These are phyloP conservation scores for Poeciliopsis turrubarensis DNA, from an alignment of 2,113 vertebrate species.

Conservation along the genomic window DNA sequence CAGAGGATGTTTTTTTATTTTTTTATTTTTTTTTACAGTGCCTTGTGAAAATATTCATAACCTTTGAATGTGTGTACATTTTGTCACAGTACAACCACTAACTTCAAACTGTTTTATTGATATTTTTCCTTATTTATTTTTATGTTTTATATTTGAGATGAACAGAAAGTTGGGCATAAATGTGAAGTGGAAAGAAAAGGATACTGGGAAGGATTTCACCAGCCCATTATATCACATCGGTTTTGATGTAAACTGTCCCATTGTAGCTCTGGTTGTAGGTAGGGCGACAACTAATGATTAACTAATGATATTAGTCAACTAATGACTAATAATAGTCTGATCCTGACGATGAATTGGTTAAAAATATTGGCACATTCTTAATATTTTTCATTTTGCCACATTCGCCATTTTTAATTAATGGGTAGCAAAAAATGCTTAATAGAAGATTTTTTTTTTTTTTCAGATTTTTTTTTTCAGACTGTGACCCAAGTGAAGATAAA, in stretches of 20 bases:
- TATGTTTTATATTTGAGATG: no score
- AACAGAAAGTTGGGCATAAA: background rate
- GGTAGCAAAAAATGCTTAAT: no score
- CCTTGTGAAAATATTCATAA: background rate
- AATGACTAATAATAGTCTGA: no score
- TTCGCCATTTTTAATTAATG: no score
- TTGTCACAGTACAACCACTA: background rate
- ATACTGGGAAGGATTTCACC: background rate
- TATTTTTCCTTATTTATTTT: no score
- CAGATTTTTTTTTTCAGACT: no score
- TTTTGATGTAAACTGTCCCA: background rate
- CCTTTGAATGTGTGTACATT: background rate
- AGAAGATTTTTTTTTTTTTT: no score
- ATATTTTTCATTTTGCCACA: no score
- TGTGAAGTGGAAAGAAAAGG: background rate
- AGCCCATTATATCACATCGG: background rate
- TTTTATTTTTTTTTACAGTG: background rate
- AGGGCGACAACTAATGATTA: background rate
- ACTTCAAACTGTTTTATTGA: background rate
- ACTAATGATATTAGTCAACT: no score
- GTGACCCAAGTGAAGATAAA: no score
- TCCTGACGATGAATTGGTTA: no score
- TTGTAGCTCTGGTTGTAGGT: background rate
- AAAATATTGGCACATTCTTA: no score
- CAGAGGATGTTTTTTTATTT: constrained; percentile 17